Percentiles rank a stretch among this genome's conserved stretches.
These are phyloP conservation scores for Ahaetulla prasina DNA, from an alignment of 2,113 vertebrate species.

Conservation along the genomic window DNA sequence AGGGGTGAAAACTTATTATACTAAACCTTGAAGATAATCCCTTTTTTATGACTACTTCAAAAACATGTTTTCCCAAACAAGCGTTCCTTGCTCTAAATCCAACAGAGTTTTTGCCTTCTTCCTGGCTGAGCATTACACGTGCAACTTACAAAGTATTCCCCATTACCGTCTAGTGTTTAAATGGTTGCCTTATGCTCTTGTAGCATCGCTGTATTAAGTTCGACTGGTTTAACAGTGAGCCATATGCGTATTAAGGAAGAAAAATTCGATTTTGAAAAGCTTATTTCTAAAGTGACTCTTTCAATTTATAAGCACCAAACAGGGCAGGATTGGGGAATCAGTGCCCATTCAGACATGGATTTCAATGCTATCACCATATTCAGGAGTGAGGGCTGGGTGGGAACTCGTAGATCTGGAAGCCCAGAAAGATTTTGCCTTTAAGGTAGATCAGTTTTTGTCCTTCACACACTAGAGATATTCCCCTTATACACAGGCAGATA, in stretches of 20 bases:
- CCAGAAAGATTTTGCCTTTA: background rate
- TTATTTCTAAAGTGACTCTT: background rate
- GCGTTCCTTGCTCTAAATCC: background rate
- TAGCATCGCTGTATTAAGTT: conserved; percentile 31
- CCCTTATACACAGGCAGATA: background rate
- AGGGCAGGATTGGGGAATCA: background rate
- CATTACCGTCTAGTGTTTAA: background rate
- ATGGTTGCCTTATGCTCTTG: background rate
- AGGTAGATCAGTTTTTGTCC: background rate
- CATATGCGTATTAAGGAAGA: background rate
- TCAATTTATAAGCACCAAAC: background rate
- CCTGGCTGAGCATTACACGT: background rate
- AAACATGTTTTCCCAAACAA: background rate
- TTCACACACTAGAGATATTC: background rate
- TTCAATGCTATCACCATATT: background rate
- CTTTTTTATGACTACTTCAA: background rate
- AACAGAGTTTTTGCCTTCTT: background rate
- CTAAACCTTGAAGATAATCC: background rate
- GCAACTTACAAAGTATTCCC: background rate
- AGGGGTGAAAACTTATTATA: background rate
- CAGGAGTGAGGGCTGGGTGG: too few relatives aligned
- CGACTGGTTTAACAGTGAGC: background rate
- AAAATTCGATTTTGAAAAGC: background rate
- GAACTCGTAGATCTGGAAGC: background rate
- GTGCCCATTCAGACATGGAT: background rate